Base-by-base conservation (phyloP, 1,140 invertebrate species). In the Spodoptera frugiperda region DNA sequence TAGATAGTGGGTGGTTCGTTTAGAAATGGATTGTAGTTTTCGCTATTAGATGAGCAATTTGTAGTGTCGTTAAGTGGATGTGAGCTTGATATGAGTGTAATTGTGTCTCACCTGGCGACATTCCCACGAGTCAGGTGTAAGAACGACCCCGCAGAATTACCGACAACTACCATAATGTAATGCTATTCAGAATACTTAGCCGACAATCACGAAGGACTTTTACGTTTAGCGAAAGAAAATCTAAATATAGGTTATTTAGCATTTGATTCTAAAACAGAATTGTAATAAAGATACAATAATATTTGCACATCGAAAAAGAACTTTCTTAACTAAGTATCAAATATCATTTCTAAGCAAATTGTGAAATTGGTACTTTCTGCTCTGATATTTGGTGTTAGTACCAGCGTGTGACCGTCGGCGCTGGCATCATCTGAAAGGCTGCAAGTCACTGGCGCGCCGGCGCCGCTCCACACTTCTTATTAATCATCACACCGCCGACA, bases 371-470 rank as follows among this genome's bases (percentile, higher is more conserved):
- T 25, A 25, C 25, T 3, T 2, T 4, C 25, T 25, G 25, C 25
- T 25, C 25, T 25, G 25, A 25, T 25, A 25, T 25, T 25, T 25
- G 25, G 25, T 25, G 25, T 11, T 48, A n/a, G 19, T 19, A 44
- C 21, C 53, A 74, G 14, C 85, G 87, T 87, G 88, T 86, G 86
- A 80, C 63, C 77, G 81, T 76, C 82, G 88, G 79, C 83, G 53
- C 79, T 25, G 72, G 76, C 70, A 46, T 54, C 77, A 76, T 77
- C 81, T 70, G 57, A 83, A 83, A 82, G 78, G 73, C 11, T 91
- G 91, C 90, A 91, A 91, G 91, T 91, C 91, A 91, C 73, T 79
- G 84, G 84, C 85, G 57, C 75, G 74, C 82, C 86, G 89, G 84
- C 89, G 85, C 89, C 86, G 81, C 78, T 70, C 57, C 78, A 76